Conservation (phyloP, 2,888 invertebrate genomes). For the Tuberolachnus salignus region DNA sequence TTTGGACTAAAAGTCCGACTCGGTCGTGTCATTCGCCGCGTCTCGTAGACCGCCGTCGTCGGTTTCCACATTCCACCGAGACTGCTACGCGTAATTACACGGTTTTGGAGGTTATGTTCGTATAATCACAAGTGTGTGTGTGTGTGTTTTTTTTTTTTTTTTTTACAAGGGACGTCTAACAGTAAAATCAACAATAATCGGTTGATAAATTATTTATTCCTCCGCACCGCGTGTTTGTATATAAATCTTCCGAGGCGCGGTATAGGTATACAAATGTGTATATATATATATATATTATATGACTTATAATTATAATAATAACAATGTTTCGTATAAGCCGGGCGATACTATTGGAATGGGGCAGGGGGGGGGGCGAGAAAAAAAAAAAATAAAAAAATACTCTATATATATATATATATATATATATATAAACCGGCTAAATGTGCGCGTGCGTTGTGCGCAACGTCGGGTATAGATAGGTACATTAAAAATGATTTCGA, state of each 20-base stretch:
- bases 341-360: neutral
- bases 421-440: neutral
- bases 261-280: neutral
- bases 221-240: constrained; percentile 1
- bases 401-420: neutral
- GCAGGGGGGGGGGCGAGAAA: too few relatives aligned
- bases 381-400: neutral
- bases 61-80: too few relatives aligned
- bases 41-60: neutral
- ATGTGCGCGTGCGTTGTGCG: neutral
- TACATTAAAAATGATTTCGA: neutral
- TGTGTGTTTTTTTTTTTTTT: too few relatives aligned
- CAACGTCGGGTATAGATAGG: neutral
- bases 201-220: constrained; percentile 2
- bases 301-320: constrained; percentile 28
- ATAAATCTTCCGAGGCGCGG: neutral
- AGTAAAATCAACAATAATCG: constrained; percentile 40
- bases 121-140: neutral
- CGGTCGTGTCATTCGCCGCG: constrained; percentile 26
- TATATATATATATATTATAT: neutral
- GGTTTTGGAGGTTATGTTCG: neutral
- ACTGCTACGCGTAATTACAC: constrained; percentile 27
- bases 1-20: too few relatives aligned
- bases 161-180: constrained; percentile 29
- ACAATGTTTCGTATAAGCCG: constrained; percentile 1